Evolutionary conservation across 53 echinoderm and acorn worm species (phyloP).

Genomic region (Temnopleurus reevesii): DNA sequence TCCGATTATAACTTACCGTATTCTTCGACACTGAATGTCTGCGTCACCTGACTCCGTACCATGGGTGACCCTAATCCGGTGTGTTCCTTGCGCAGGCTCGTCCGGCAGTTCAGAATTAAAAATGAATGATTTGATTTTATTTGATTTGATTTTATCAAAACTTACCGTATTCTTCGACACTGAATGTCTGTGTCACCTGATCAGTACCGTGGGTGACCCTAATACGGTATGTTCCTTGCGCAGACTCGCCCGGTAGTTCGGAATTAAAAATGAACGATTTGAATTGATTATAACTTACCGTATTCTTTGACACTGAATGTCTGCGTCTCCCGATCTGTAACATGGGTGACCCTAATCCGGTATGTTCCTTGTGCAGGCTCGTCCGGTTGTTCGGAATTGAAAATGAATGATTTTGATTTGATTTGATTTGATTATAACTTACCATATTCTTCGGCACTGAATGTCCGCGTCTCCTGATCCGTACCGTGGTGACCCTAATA

Average conservation of each 20-base stretch:
- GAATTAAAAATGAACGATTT: too few species aligned
- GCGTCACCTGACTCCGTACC: neutral
- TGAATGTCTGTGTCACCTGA: neutral
- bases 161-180: conserved; percentile 37
- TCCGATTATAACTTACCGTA: neutral
- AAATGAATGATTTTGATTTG: neutral
- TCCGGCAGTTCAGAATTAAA: neutral
- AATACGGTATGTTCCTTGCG: neutral
- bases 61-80: neutral
- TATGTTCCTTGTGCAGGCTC: neutral
- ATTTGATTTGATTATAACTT: neutral
- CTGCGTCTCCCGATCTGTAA: neutral
- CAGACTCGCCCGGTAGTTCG: neutral
- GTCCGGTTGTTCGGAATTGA: neutral
- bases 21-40: neutral
- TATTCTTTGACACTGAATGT: neutral
- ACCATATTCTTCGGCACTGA: neutral
- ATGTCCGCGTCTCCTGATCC: neutral
- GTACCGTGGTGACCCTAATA: neutral
- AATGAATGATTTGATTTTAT: neutral
- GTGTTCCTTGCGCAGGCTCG: neutral
- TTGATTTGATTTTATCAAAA: neutral
- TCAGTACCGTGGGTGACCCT: neutral
- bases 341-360: neutral
- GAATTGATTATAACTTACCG: neutral